These are phyloP conservation scores for Poeciliopsis paucimaculata DNA, from an alignment of 2,797 vertebrate species.

Conservation along the genomic window DNA sequence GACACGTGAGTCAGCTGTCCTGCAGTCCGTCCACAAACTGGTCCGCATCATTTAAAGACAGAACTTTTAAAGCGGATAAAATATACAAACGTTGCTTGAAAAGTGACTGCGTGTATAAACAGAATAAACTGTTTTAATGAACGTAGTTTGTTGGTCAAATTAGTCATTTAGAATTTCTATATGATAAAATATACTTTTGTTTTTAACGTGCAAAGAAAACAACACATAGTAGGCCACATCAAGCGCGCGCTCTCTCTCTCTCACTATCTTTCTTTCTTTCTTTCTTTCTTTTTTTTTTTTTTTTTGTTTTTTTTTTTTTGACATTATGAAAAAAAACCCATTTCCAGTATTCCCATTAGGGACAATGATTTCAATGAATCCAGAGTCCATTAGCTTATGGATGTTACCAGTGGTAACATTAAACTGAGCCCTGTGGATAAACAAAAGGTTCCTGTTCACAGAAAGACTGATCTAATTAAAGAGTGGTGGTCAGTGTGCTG, in stretches of 20 bases:
- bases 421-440: constrained; percentile 44
- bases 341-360: constrained; percentile 29
- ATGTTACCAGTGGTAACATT: constrained; percentile 42
- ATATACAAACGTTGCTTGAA: background rate
- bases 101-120: background rate
- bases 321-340: background rate
- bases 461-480: constrained; percentile 29
- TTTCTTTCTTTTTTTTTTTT: too few species aligned
- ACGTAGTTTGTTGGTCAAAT: background rate
- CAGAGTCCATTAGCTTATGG: constrained; percentile 45
- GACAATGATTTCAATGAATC: constrained; percentile 40
- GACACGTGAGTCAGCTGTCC: constrained; percentile 85
- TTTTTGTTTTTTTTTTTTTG: too few species aligned
- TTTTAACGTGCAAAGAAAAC: background rate
- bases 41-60: background rate
- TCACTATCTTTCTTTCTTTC: too few species aligned
- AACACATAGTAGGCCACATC: background rate
- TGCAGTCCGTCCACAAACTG: background rate
- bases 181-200: background rate
- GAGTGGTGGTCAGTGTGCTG: constrained; percentile 15
- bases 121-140: background rate
- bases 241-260: background rate
- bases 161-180: background rate
- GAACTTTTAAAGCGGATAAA: background rate
- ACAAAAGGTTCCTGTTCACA: constrained; percentile 23